These are phyloP conservation scores for Plebejus melissa DNA, from an alignment of 2,888 invertebrate genomes.

Conservation along the genomic window DNA sequence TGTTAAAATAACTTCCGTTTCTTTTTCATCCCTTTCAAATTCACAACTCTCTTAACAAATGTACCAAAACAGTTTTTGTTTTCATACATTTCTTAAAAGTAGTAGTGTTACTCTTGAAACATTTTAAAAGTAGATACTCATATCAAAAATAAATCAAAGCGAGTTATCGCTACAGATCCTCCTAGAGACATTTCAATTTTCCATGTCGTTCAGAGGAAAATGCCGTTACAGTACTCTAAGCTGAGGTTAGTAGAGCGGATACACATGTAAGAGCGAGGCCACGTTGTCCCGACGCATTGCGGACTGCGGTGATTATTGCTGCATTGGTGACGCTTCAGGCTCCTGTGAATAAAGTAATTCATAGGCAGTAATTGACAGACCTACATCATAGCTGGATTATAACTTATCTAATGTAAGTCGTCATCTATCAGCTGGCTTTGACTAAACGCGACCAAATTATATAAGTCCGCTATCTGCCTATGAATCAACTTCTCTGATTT, in stretches of 20 bases:
- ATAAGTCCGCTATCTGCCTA: no score
- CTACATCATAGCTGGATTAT: no score
- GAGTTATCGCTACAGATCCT: not conserved
- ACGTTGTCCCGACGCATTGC: not conserved
- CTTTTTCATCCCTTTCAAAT: not conserved
- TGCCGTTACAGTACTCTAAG: slow-evolving; percentile 30
- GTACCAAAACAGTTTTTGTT: not conserved
- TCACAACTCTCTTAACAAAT: not conserved
- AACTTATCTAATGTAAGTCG: no score
- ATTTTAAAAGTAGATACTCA: not conserved
- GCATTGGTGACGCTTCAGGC: not conserved
- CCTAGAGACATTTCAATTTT: slow-evolving; percentile 18
- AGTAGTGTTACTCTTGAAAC: not conserved
- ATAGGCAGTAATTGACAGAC: no score
- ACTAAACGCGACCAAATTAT: no score
- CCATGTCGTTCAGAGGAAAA: slow-evolving; percentile 32
- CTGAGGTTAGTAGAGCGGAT: slow-evolving; percentile 56
- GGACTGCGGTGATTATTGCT: not conserved
- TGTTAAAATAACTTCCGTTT: slow-evolving; percentile 39
- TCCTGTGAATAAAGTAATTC: not conserved
- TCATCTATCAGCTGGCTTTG: no score
- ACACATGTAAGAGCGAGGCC: slow-evolving; percentile 37
- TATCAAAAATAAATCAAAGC: not conserved
- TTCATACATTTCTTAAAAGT: slow-evolving; percentile 3
- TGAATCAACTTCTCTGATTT: no score